These are phyloP conservation scores for Urechis unicinctus DNA, from an alignment of 2,888 invertebrate genomes.

Conservation along the genomic window DNA sequence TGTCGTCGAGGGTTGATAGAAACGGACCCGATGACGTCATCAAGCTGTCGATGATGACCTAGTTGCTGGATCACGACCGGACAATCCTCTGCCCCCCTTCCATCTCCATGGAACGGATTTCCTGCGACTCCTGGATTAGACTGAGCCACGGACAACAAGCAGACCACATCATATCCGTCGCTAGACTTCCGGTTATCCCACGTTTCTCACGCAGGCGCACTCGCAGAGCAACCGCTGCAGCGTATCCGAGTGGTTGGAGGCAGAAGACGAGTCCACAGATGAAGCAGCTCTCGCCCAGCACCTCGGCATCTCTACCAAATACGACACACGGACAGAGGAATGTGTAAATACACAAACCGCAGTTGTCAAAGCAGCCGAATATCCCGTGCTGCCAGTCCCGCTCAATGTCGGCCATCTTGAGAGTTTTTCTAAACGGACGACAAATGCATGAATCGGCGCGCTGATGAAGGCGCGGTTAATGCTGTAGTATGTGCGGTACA, in stretches of 20 bases:
- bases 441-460: too few relatives aligned
- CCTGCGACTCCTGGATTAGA: neutral
- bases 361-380: constrained; percentile 6
- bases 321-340: constrained; percentile 7
- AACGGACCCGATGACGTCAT: too few relatives aligned
- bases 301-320: constrained; percentile 1
- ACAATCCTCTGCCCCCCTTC: neutral
- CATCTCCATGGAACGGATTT: neutral
- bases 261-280: neutral
- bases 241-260: neutral
- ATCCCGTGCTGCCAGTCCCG: constrained; percentile 1
- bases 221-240: neutral
- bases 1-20: too few relatives aligned
- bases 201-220: neutral
- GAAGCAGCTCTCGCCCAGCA: constrained; percentile 3
- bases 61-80: neutral
- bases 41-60: too few relatives aligned
- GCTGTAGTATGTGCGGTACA: too few relatives aligned
- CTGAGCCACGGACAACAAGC: neutral
- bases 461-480: too few relatives aligned
- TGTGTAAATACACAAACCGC: constrained; percentile 1
- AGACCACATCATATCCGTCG: neutral
- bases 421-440: too few relatives aligned
- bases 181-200: neutral
- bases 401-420: neutral